phyloP scores from a whole-genome alignment of 2,797 vertebrate genomes.

The Falco concolor region DNA sequence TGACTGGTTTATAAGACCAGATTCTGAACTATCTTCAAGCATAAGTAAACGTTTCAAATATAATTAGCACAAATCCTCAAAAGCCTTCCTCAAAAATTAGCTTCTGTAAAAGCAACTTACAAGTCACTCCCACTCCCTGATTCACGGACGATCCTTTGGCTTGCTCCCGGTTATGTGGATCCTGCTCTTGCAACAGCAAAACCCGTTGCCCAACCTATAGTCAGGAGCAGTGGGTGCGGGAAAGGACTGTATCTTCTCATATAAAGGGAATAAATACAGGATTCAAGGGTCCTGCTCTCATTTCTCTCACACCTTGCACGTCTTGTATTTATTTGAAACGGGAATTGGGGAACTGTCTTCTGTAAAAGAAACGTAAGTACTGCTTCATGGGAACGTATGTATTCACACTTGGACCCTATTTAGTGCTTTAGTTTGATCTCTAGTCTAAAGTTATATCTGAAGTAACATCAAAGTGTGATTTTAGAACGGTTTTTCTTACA shows the following conservation, averaged over 20 bases:
- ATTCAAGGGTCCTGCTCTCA: neutral
- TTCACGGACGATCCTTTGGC: neutral
- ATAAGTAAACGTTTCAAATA: neutral
- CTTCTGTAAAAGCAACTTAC: constrained; percentile 38
- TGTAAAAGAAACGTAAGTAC: neutral
- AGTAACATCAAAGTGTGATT: constrained; percentile 52
- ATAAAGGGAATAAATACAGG: neutral
- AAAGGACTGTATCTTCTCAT: neutral
- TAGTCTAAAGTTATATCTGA: constrained; percentile 24
- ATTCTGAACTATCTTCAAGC: neutral
- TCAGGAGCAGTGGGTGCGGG: neutral
- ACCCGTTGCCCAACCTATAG: neutral
- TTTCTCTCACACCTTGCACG: fast-evolving
- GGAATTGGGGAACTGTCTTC: constrained; percentile 7
- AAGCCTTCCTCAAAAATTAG: constrained; percentile 24
- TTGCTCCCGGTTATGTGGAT: neutral
- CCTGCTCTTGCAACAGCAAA: neutral
- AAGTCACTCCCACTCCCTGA: neutral
- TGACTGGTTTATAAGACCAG: neutral
- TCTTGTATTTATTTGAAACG: neutral
- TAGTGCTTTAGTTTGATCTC: constrained; percentile 44
- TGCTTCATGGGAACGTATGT: neutral
- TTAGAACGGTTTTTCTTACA: constrained; percentile 37
- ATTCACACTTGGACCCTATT: constrained; percentile 25
- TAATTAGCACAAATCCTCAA: constrained; percentile 32